phyloP scores from a whole-genome alignment of 2,888 invertebrate species.

The Thereva unica region DNA sequence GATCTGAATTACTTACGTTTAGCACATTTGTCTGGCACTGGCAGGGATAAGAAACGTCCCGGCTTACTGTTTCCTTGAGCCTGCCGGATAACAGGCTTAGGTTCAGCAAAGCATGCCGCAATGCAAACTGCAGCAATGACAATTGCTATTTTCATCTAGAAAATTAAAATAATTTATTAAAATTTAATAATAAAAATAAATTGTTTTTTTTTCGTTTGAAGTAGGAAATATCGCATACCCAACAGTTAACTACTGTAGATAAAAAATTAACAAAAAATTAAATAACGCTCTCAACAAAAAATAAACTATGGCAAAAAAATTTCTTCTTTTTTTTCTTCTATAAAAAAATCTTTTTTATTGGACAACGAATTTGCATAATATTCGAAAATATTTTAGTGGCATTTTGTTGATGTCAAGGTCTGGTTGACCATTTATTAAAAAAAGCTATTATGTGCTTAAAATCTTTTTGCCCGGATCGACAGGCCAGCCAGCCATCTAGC shows the following conservation, averaged over 20 bases:
- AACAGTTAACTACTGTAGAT: constrained; percentile 10
- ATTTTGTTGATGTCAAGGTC: too few relatives aligned
- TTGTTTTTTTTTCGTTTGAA: background rate
- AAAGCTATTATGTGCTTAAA: too few relatives aligned
- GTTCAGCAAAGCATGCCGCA: constrained; percentile 65
- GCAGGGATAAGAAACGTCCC: constrained; percentile 82
- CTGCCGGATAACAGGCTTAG: constrained; percentile 60
- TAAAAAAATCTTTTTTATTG: too few relatives aligned
- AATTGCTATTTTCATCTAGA: constrained; percentile 74
- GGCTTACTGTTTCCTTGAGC: constrained; percentile 63
- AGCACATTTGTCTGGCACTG: constrained; percentile 79
- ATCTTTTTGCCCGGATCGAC: too few relatives aligned
- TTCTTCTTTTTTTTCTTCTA: too few relatives aligned
- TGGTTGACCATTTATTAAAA: too few relatives aligned
- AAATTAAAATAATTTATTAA: constrained; percentile 41
- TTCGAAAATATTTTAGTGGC: too few relatives aligned
- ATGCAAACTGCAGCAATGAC: constrained; percentile 62
- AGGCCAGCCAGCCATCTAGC: too few relatives aligned
- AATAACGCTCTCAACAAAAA: background rate
- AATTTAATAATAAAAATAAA: constrained; percentile 14
- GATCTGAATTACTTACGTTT: constrained; percentile 70
- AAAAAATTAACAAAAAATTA: background rate
- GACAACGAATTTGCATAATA: too few relatives aligned
- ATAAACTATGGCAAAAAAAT: too few relatives aligned
- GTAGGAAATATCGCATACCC: constrained; percentile 25